Evolutionary conservation across 2,797 vertebrate genomes (phyloP).

Genomic region (Gallinago solitaria): DNA sequence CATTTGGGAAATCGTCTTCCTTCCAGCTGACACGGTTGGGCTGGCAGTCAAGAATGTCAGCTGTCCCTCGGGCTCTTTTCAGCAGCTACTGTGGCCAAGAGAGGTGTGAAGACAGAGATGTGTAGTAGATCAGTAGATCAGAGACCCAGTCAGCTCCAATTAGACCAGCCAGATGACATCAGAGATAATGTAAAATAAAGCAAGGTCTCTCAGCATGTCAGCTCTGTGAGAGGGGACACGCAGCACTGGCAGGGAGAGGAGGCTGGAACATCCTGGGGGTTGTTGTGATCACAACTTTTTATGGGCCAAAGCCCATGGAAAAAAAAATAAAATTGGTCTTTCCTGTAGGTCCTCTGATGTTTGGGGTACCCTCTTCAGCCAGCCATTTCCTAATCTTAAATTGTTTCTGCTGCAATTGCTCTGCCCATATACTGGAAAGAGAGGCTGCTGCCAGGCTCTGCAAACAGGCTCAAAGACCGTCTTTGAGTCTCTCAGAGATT

Average conservation of each 20-base stretch:
- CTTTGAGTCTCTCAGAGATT: neutral
- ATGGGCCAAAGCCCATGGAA: neutral
- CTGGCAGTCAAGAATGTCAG: conserved; percentile 37
- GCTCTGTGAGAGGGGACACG: neutral
- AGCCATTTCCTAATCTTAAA: neutral
- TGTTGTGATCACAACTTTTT: neutral
- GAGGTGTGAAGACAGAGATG: conserved; percentile 44
- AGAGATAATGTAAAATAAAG: conserved; percentile 12
- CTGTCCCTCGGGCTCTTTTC: conserved; percentile 1
- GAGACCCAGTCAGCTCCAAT: conserved; percentile 29
- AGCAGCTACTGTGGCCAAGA: conserved; percentile 25
- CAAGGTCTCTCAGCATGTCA: neutral
- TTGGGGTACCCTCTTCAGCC: neutral
- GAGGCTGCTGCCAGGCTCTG: neutral
- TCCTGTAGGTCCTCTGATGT: neutral
- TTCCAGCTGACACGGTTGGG: conserved; percentile 43
- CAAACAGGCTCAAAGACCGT: neutral
- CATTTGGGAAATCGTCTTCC: conserved; percentile 36
- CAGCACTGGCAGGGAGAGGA: neutral
- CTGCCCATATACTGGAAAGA: neutral
- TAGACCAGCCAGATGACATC: conserved; percentile 28
- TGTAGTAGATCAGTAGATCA: conserved; percentile 6
- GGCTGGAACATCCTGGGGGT: neutral
- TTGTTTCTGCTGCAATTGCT: neutral
- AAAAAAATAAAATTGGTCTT: neutral